phyloP scores from a whole-genome alignment of 2,888 invertebrate species.

The Pogonocherus hispidulus region DNA sequence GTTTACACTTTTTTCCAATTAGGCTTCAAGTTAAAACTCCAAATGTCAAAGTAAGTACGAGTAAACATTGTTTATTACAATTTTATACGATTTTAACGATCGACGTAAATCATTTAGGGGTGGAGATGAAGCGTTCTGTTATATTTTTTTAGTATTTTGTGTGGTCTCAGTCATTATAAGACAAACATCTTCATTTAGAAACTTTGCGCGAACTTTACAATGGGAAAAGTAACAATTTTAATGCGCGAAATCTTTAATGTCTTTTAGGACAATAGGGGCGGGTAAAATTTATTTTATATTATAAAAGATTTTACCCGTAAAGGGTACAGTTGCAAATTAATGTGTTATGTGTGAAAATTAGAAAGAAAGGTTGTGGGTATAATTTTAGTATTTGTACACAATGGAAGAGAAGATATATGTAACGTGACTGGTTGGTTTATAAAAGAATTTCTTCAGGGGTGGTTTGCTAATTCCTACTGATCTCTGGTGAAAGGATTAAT shows the following conservation, averaged over 20 bases:
- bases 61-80: conserved; percentile 9
- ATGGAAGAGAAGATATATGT: not conserved
- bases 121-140: not conserved
- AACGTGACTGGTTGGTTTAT: not conserved
- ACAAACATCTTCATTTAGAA: conserved; percentile 16
- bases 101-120: conserved; percentile 9
- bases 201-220: not conserved
- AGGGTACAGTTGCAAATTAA: conserved; percentile 9
- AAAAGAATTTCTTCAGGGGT: conserved; percentile 8
- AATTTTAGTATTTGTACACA: conserved; percentile 3
- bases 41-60: not conserved
- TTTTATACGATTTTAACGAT: conserved; percentile 20
- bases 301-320: conserved; percentile 10
- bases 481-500: not conserved
- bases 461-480: not conserved
- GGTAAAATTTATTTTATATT: conserved; percentile 8
- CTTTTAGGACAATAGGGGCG: conserved; percentile 1
- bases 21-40: conserved; percentile 6
- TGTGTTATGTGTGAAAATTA: not conserved
- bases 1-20: conserved; percentile 13
- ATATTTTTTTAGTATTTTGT: conserved; percentile 18
- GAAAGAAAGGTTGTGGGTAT: not conserved
- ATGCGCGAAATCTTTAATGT: conserved; percentile 22
- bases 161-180: conserved; percentile 16
- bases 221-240: conserved; percentile 4